Percentiles rank a stretch among this genome's conserved stretches.
Conservation (phyloP, 92 coral and sea anemone genomes). For the Bergia sp. region DNA sequence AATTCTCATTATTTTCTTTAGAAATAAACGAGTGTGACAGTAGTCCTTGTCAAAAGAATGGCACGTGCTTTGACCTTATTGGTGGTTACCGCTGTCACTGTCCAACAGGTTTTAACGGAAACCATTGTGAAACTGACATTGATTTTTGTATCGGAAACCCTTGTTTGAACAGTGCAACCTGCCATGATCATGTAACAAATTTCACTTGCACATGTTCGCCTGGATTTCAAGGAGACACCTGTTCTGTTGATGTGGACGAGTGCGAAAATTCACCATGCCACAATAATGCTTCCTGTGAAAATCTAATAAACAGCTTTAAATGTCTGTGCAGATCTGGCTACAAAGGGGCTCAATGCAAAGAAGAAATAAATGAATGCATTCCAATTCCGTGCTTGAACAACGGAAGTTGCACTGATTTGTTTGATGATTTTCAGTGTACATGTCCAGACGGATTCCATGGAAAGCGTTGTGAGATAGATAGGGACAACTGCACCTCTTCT, state of each 20-base stretch:
- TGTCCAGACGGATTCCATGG: slow-evolving; percentile 47
- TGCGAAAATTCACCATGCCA: slow-evolving; percentile 55
- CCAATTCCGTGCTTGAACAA: slow-evolving; percentile 50
- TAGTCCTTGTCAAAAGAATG: slow-evolving; percentile 57
- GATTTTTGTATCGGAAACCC: slow-evolving; percentile 61
- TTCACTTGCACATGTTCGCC: slow-evolving; percentile 62
- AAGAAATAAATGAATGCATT: slow-evolving; percentile 59
- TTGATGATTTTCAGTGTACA: slow-evolving; percentile 47
- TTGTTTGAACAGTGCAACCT: slow-evolving; percentile 70
- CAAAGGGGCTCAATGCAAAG: slow-evolving; percentile 32
- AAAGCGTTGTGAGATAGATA: slow-evolving; percentile 15
- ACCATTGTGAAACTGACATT: slow-evolving; percentile 48
- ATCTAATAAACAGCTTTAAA: slow-evolving; percentile 34
- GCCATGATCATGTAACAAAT: slow-evolving; percentile 55
- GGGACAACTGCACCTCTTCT: slow-evolving; percentile 19
- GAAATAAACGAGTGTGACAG: slow-evolving; percentile 65
- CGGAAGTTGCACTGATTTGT: slow-evolving; percentile 51
- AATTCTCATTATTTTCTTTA: not conserved
- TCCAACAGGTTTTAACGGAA: slow-evolving; percentile 7
- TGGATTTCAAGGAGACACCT: slow-evolving; percentile 65
- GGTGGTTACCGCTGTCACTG: slow-evolving; percentile 50
- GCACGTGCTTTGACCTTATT: slow-evolving; percentile 55
- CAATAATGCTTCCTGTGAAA: slow-evolving; percentile 53
- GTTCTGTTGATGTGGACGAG: slow-evolving; percentile 62
- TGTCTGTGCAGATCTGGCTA: slow-evolving; percentile 57